Conservation (phyloP, 1,140 invertebrate species). For the Sitodiplosis mosellana region DNA sequence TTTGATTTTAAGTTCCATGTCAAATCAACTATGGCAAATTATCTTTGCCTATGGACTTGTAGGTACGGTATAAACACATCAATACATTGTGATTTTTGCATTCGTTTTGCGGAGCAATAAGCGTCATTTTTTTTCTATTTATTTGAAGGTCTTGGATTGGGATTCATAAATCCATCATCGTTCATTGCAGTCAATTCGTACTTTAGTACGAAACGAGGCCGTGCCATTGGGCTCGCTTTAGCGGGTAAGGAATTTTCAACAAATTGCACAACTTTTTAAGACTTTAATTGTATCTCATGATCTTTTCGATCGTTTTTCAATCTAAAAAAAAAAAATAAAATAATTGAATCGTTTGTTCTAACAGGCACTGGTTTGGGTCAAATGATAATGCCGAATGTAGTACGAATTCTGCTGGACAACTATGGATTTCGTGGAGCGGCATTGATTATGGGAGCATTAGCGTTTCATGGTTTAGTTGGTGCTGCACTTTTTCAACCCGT, state of each 20-base stretch:
- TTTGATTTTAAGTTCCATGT: conserved; percentile 38
- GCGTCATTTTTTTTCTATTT: conserved; percentile 15
- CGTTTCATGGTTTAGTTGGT: conserved; percentile 33
- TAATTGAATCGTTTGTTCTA: too few species aligned
- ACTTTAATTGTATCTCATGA: too few species aligned
- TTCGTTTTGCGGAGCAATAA: too few species aligned
- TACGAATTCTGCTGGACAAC: conserved; percentile 33
- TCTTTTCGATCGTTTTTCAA: too few species aligned
- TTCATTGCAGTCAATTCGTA: conserved; percentile 53
- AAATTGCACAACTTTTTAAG: too few species aligned
- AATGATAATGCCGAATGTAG: conserved; percentile 49
- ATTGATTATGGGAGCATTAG: conserved; percentile 36
- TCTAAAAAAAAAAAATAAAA: too few species aligned
- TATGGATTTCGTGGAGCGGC: conserved; percentile 36
- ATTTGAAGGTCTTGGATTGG: conserved; percentile 38
- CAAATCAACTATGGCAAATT: conserved; percentile 40
- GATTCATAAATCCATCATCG: conserved; percentile 43
- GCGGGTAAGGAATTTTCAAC: conserved; percentile 19
- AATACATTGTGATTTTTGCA: not conserved
- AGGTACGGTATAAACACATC: not conserved
- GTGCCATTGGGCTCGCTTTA: conserved; percentile 47
- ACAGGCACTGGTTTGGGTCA: conserved; percentile 50
- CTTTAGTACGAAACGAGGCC: conserved; percentile 41
- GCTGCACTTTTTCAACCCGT: conserved; percentile 17
- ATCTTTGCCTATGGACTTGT: conserved; percentile 42